These are phyloP conservation scores for Drosophila takahashii DNA, from an alignment of 1,140 invertebrate species.

Conservation along the genomic window DNA sequence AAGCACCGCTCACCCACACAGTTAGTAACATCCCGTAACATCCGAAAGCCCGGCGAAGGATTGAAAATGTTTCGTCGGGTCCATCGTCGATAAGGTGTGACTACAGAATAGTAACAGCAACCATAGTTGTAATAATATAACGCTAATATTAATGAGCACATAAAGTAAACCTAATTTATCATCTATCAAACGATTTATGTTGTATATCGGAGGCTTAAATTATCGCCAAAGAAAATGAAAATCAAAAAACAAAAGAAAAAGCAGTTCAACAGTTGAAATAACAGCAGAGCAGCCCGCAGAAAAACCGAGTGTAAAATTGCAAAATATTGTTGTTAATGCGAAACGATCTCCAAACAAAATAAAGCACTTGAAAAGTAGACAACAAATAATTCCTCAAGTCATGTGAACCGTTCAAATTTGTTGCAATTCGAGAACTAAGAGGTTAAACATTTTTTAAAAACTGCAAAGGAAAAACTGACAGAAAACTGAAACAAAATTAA, in stretches of 20 bases:
- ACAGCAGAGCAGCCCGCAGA: constrained; percentile 31
- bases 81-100: constrained; percentile 38
- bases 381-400: constrained; percentile 42
- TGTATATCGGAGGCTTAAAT: constrained; percentile 85
- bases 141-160: constrained; percentile 32
- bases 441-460: constrained; percentile 13
- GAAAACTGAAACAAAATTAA: constrained; percentile 50
- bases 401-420: constrained; percentile 27
- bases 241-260: constrained; percentile 47
- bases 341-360: constrained; percentile 73
- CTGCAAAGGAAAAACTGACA: constrained; percentile 38
- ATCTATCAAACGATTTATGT: constrained; percentile 73
- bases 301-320: constrained; percentile 16
- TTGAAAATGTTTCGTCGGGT: constrained; percentile 68
- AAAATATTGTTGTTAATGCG: constrained; percentile 31
- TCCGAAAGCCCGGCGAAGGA: constrained; percentile 40
- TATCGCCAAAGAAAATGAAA: constrained; percentile 82
- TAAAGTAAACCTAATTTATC: constrained; percentile 70
- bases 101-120: constrained; percentile 60
- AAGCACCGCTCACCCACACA: constrained; percentile 3
- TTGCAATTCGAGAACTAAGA: constrained; percentile 28
- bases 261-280: constrained; percentile 59
- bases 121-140: constrained; percentile 52
- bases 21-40: constrained; percentile 16
- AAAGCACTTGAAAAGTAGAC: constrained; percentile 49